Evolutionary conservation across 1,140 invertebrate species (phyloP).

Genomic region (Cydia splendana): DNA sequence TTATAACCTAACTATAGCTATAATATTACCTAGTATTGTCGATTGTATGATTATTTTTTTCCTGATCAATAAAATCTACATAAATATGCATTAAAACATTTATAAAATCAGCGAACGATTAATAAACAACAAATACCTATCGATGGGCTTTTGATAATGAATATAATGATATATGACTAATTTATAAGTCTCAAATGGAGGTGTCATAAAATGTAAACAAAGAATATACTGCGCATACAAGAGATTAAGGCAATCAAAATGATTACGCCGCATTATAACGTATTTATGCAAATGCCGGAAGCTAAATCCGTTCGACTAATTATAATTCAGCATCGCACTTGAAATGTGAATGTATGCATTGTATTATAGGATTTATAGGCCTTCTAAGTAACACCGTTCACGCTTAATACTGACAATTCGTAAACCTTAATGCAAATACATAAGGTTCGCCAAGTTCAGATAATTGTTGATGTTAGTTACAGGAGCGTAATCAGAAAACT

Average conservation of each 20-base stretch:
- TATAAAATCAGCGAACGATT: neutral
- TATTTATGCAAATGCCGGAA: constrained; percentile 35
- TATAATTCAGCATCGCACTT: constrained; percentile 31
- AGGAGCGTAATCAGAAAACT: no score
- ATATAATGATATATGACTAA: constrained; percentile 2
- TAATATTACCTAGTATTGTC: no score
- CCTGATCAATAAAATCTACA: no score
- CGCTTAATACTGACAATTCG: no score
- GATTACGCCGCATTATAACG: neutral
- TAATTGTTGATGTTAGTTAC: no score
- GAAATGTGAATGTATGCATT: constrained; percentile 35
- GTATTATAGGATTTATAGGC: constrained; percentile 11
- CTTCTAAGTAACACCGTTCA: neutral
- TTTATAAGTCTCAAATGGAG: neutral
- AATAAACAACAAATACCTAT: neutral
- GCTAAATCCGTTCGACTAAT: constrained; percentile 22
- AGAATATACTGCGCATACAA: constrained; percentile 11
- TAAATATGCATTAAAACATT: no score
- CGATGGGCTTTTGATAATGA: neutral
- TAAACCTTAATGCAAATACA: neutral
- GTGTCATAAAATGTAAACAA: neutral
- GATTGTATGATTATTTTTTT: no score
- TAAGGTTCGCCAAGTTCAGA: no score
- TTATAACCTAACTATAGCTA: no score
- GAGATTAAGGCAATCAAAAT: constrained; percentile 6